phyloP scores from a whole-genome alignment of 1,140 invertebrate species.

The Gerris buenoi region DNA sequence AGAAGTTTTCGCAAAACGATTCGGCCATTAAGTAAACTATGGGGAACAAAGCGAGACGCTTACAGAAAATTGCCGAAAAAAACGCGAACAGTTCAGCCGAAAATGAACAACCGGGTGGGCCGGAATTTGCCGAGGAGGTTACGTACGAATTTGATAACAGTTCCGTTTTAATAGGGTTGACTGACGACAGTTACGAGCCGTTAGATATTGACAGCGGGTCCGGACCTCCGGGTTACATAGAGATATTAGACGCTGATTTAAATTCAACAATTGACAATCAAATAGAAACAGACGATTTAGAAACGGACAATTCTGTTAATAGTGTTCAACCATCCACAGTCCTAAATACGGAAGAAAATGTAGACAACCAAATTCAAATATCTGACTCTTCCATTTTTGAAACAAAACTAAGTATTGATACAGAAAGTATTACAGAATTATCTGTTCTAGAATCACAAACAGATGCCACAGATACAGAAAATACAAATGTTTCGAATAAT shows the following conservation, averaged over 20 bases:
- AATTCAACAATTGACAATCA: not conserved
- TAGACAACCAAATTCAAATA: too few species aligned
- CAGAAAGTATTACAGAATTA: too few species aligned
- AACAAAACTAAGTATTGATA: too few species aligned
- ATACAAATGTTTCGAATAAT: too few species aligned
- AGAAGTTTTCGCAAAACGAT: not conserved
- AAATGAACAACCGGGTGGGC: not conserved
- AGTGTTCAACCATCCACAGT: too few species aligned
- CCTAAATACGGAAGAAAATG: too few species aligned
- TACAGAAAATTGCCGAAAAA: not conserved
- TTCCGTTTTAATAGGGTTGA: not conserved
- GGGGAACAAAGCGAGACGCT: not conserved
- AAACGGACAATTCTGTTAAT: too few species aligned
- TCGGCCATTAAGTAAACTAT: not conserved
- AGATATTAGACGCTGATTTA: not conserved
- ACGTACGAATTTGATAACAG: not conserved
- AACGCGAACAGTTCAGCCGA: not conserved
- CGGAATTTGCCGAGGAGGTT: not conserved
- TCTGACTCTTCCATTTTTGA: too few species aligned
- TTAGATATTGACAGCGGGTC: not conserved
- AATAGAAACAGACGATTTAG: not conserved
- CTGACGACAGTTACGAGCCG: not conserved
- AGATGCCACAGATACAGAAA: too few species aligned
- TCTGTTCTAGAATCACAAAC: too few species aligned
- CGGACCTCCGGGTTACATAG: not conserved